Evolutionary conservation across 2,797 vertebrate genomes (phyloP).

Genomic region (Scolopax bukidnonensis): DNA sequence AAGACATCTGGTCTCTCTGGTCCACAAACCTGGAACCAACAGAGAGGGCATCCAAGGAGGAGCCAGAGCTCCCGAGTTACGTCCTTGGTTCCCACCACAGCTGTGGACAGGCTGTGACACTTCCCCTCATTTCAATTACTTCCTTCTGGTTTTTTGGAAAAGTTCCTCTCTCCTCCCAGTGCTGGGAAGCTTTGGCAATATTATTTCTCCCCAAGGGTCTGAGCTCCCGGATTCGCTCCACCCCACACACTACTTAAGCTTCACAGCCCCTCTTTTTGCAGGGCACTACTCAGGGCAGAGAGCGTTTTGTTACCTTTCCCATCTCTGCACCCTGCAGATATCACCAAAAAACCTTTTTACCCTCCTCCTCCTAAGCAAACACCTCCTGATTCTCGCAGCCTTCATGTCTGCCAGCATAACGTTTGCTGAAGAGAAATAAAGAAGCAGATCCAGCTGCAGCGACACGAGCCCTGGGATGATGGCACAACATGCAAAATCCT

Average conservation of each 20-base stretch:
- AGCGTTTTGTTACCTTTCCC: neutral
- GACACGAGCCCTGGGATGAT: fast-evolving
- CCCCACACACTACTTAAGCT: neutral
- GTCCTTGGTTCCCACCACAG: neutral
- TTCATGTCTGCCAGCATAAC: fast-evolving
- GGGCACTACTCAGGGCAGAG: neutral
- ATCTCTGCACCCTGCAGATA: neutral
- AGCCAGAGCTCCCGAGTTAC: neutral
- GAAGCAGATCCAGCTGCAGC: neutral
- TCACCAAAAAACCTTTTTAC: neutral
- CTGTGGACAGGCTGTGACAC: neutral
- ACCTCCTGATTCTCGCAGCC: neutral
- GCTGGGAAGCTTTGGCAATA: neutral
- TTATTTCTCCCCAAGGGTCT: neutral
- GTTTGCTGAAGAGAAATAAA: neutral
- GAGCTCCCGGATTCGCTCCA: neutral
- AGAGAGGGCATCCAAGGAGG: neutral
- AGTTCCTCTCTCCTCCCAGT: neutral
- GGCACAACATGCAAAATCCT: fast-evolving
- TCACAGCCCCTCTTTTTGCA: neutral
- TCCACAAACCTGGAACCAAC: neutral
- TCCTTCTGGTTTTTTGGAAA: neutral
- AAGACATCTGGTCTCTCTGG: neutral
- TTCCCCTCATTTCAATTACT: neutral
- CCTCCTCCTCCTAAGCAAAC: neutral